Percentiles rank a stretch among this genome's conserved stretches.
These are phyloP conservation scores for Eueides isabella DNA, from an alignment of 1,140 invertebrate genomes.

Conservation along the genomic window DNA sequence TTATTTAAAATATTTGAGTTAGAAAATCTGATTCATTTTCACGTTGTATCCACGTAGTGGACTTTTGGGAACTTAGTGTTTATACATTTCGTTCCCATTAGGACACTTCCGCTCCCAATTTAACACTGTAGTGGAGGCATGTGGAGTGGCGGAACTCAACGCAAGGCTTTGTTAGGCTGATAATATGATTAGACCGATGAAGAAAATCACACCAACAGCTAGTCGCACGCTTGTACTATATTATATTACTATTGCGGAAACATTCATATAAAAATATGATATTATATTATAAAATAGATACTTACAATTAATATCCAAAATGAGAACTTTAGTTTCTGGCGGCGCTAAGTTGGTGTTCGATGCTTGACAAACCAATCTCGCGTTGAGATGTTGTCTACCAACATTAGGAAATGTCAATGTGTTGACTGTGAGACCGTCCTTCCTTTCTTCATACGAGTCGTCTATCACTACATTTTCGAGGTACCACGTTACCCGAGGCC, in stretches of 20 bases:
- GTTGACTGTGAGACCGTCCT: constrained; percentile 89
- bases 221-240: no score
- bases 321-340: constrained; percentile 87
- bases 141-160: no score
- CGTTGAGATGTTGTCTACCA: constrained; percentile 89
- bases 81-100: no score
- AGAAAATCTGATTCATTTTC: no score
- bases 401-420: constrained; percentile 89
- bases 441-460: constrained; percentile 88
- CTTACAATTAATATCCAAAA: constrained; percentile 87
- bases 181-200: no score
- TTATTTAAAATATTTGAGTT: not conserved
- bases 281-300: constrained; percentile 10
- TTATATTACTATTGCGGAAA: no score
- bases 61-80: no score
- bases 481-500: constrained; percentile 92
- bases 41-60: no score
- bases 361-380: constrained; percentile 91
- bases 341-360: constrained; percentile 91
- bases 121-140: no score
- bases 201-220: no score
- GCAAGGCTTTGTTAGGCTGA: no score
- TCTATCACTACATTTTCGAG: constrained; percentile 92
- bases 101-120: no score
- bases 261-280: constrained; percentile 66